phyloP scores from a whole-genome alignment of 1,140 invertebrate species.

The Cherax destructor region DNA sequence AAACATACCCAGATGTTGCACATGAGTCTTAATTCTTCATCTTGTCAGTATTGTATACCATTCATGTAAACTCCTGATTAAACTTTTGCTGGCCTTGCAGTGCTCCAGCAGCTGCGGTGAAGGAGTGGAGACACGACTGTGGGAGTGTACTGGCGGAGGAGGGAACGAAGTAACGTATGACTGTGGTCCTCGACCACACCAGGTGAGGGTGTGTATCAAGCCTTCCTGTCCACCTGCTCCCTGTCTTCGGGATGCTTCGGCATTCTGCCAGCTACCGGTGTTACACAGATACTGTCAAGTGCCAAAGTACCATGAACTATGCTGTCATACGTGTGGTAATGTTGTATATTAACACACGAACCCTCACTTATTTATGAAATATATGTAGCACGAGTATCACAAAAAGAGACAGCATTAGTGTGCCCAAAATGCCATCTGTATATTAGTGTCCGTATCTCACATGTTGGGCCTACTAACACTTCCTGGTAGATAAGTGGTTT shows the following conservation, averaged over 20 bases:
- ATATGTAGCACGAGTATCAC: not conserved
- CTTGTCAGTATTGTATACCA: too few species aligned
- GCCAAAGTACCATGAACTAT: slow-evolving; percentile 78
- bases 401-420: not conserved
- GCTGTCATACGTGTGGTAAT: slow-evolving; percentile 78
- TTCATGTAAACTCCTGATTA: too few species aligned
- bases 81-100: slow-evolving; percentile 72
- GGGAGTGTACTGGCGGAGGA: slow-evolving; percentile 75
- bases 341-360: slow-evolving; percentile 29
- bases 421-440: too few species aligned
- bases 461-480: too few species aligned
- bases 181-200: slow-evolving; percentile 75
- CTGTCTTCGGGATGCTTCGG: slow-evolving; percentile 76
- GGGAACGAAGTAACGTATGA: slow-evolving; percentile 77
- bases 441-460: too few species aligned
- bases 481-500: too few species aligned
- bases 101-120: slow-evolving; percentile 79
- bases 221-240: slow-evolving; percentile 72
- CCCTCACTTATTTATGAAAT: not conserved
- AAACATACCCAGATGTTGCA: too few species aligned
- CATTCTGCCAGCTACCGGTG: slow-evolving; percentile 76
- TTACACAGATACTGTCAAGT: slow-evolving; percentile 78
- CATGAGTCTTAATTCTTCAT: too few species aligned
- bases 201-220: slow-evolving; percentile 73
- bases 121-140: slow-evolving; percentile 76